Percentiles rank a stretch among this genome's conserved stretches.
These are phyloP conservation scores for Meriones psammophilus DNA, from an alignment of 2,797 vertebrate species.

Conservation along the genomic window DNA sequence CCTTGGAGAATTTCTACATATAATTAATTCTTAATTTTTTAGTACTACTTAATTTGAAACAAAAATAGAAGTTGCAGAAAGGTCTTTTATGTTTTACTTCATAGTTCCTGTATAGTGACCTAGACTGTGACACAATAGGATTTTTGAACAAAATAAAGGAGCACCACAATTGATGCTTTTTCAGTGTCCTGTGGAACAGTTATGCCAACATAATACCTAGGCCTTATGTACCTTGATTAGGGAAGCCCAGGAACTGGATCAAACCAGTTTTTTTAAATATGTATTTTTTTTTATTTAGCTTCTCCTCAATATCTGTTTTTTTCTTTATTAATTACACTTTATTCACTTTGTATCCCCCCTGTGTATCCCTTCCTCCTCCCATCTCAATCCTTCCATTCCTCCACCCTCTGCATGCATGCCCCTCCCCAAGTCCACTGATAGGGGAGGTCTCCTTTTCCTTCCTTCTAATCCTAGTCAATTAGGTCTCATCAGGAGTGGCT, in stretches of 20 bases:
- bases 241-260: neutral
- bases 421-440: neutral
- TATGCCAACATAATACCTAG: neutral
- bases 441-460: no score
- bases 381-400: no score
- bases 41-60: constrained; percentile 9
- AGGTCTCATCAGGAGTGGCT: no score
- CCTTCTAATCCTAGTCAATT: no score
- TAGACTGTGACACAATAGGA: neutral
- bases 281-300: neutral
- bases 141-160: constrained; percentile 41
- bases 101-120: neutral
- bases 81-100: neutral
- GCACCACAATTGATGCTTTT: neutral
- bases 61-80: constrained; percentile 28
- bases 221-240: neutral
- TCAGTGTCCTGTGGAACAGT: neutral
- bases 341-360: no score
- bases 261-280: neutral
- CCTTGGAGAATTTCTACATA: constrained; percentile 1
- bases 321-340: no score
- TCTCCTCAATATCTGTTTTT: neutral
- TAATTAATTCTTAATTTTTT: constrained; percentile 14
- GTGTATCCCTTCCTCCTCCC: no score
- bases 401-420: no score